Percentiles rank a stretch among this genome's conserved stretches.
phyloP scores from a whole-genome alignment of 2,888 invertebrate genomes.

The Bimastos eiseni region DNA sequence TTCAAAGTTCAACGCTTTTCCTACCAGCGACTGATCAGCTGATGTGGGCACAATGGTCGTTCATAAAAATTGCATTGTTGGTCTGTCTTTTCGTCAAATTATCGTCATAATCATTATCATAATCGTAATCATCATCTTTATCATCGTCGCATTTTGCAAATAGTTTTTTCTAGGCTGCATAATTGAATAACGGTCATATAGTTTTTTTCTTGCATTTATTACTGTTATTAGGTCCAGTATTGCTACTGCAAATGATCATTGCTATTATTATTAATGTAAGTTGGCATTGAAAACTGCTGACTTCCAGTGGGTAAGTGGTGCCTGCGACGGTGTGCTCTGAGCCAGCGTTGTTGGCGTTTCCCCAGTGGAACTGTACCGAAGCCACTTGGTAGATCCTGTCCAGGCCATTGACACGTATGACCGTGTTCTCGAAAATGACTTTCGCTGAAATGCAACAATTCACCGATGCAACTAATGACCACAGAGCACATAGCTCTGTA shows the following conservation, averaged over 20 bases:
- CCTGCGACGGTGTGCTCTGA: slow-evolving; percentile 28
- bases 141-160: not conserved
- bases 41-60: not conserved
- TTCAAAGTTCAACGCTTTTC: too few species aligned
- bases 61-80: too few species aligned
- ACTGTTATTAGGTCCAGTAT: not conserved
- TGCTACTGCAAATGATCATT: not conserved
- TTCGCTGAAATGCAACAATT: not conserved
- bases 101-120: not conserved
- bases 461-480: not conserved
- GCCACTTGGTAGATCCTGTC: slow-evolving; percentile 16
- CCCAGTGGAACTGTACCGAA: slow-evolving; percentile 29
- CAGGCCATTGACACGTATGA: not conserved
- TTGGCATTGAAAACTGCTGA: not conserved
- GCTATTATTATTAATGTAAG: not conserved
- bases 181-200: too few species aligned
- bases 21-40: too few species aligned
- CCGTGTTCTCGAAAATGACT: slow-evolving; percentile 7
- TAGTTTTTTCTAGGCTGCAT: too few species aligned
- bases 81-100: too few species aligned
- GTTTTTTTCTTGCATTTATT: not conserved
- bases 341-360: not conserved
- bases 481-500: not conserved
- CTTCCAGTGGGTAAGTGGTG: slow-evolving; percentile 25
- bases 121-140: not conserved